Conservation (phyloP, 2,888 invertebrate genomes). For the Apamea anceps region DNA sequence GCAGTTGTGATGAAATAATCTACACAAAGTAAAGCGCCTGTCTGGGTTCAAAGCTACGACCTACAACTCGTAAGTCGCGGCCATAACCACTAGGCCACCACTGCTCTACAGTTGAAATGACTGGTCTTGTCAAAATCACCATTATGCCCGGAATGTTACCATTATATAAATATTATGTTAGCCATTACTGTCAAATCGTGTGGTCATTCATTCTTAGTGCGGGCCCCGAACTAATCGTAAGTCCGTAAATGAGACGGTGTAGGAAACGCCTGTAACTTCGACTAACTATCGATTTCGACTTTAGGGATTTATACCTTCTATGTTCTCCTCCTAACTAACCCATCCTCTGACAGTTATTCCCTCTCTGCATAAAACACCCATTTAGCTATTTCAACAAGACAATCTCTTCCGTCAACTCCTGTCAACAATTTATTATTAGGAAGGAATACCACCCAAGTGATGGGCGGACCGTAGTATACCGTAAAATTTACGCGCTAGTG, state of each 20-base stretch:
- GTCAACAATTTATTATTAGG: slow-evolving; percentile 56
- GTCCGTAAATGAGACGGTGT: too few species aligned
- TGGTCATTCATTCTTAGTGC: too few species aligned
- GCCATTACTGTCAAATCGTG: too few species aligned
- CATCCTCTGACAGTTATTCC: background rate
- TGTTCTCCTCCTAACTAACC: background rate
- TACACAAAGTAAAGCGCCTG: too few species aligned
- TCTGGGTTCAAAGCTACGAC: too few species aligned
- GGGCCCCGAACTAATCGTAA: too few species aligned
- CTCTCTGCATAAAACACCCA: background rate
- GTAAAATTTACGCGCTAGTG: slow-evolving; percentile 73
- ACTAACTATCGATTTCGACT: background rate
- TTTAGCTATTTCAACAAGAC: slow-evolving; percentile 5
- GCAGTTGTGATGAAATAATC: too few species aligned
- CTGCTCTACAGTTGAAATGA: background rate
- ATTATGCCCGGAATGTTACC: background rate
- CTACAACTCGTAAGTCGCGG: too few species aligned
- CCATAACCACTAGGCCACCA: too few species aligned
- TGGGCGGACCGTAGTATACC: slow-evolving; percentile 62
- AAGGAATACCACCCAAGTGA: slow-evolving; percentile 71
- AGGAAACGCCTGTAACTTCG: background rate
- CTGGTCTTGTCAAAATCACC: background rate
- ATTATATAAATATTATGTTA: background rate
- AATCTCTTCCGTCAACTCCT: slow-evolving; percentile 35
- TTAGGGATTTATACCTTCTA: background rate